phyloP scores from a whole-genome alignment of 2,113 vertebrate genomes.

The Daboia siamensis region DNA sequence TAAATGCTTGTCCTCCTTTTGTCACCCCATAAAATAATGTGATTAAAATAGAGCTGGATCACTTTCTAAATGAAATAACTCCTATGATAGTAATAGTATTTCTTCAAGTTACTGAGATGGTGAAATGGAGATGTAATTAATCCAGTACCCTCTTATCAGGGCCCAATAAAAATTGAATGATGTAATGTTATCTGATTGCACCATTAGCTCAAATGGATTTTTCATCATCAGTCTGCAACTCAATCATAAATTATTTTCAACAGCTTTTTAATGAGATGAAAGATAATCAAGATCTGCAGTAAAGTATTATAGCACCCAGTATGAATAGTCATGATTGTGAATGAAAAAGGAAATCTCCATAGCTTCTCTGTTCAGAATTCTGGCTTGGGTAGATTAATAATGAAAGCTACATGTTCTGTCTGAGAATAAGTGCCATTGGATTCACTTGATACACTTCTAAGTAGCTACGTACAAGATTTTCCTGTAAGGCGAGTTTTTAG shows the following conservation, averaged over 20 bases:
- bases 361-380: neutral
- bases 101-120: constrained; percentile 46
- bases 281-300: constrained; percentile 49
- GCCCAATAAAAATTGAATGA: constrained; percentile 63
- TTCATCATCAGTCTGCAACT: constrained; percentile 67
- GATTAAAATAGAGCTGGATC: constrained; percentile 52
- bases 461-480: neutral
- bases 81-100: constrained; percentile 48
- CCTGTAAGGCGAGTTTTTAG: neutral
- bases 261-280: constrained; percentile 65
- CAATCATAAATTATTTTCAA: constrained; percentile 70
- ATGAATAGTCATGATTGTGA: constrained; percentile 50
- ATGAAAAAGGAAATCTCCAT: constrained; percentile 2
- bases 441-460: neutral
- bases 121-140: constrained; percentile 62
- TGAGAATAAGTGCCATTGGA: neutral
- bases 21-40: constrained; percentile 45
- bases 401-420: neutral
- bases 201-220: constrained; percentile 68
- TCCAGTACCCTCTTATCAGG: constrained; percentile 56
- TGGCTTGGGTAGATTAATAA: neutral
- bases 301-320: constrained; percentile 26
- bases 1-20: constrained; percentile 28
- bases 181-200: constrained; percentile 67
- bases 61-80: constrained; percentile 45